Evolutionary conservation across 2,797 vertebrate species (phyloP).

Genomic region (Helostoma temminkii): DNA sequence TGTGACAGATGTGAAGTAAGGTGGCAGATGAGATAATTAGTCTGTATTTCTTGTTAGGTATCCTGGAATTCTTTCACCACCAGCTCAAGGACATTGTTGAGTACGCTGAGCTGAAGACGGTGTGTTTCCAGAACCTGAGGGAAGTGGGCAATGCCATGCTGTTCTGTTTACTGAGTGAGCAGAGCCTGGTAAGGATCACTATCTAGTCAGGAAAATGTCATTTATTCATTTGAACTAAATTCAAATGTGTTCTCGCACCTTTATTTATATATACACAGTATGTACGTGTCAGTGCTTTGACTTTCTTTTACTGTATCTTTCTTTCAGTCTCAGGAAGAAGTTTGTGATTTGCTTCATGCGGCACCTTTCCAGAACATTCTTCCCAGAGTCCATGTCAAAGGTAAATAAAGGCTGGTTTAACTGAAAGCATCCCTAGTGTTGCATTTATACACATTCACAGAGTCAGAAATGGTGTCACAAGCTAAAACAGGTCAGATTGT

Average conservation of each 20-base stretch:
- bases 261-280: too few relatives aligned
- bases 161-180: constrained; percentile 98
- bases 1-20: neutral
- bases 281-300: neutral
- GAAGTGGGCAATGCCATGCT: constrained; percentile 97
- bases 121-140: constrained; percentile 98
- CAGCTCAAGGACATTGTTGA: constrained; percentile 99
- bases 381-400: constrained; percentile 97
- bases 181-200: constrained; percentile 90
- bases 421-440: too few relatives aligned
- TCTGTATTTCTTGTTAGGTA: constrained; percentile 83
- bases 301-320: neutral
- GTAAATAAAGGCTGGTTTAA: constrained; percentile 71
- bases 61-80: constrained; percentile 99
- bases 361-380: constrained; percentile 99
- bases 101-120: constrained; percentile 97
- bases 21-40: neutral
- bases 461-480: too few relatives aligned
- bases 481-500: too few relatives aligned
- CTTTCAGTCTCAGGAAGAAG: constrained; percentile 94
- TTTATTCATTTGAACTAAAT: too few relatives aligned
- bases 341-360: constrained; percentile 96
- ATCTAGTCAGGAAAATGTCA: neutral
- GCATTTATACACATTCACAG: too few relatives aligned
- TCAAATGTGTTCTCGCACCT: neutral